These are phyloP conservation scores for Lepidocyrtoides sp. DNA, from an alignment of 2,888 invertebrate species.

Conservation along the genomic window DNA sequence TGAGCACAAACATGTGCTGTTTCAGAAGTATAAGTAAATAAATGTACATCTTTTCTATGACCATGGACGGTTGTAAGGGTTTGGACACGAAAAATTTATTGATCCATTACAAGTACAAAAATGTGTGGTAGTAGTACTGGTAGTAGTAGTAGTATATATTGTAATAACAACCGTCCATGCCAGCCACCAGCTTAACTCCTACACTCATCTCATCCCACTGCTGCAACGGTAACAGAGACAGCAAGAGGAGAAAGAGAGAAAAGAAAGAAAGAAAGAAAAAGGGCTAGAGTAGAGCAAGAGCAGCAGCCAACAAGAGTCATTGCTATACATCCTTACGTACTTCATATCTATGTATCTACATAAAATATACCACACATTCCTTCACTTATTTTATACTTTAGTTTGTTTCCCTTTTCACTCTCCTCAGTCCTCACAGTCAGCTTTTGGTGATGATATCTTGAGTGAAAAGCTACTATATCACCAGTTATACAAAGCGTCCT, in stretches of 20 bases:
- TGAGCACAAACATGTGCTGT: slow-evolving; percentile 60
- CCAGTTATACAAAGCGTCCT: not conserved
- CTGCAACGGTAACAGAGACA: slow-evolving; percentile 60
- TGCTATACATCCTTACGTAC: slow-evolving; percentile 4
- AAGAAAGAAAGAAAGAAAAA: slow-evolving; percentile 43
- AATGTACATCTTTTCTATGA: slow-evolving; percentile 48
- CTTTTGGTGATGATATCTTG: slow-evolving; percentile 52
- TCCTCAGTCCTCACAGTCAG: slow-evolving; percentile 33
- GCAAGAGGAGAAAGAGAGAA: slow-evolving; percentile 31
- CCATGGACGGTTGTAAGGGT: slow-evolving; percentile 63
- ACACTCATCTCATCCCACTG: slow-evolving; percentile 56
- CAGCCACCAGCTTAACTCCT: slow-evolving; percentile 72
- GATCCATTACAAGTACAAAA: slow-evolving; percentile 78
- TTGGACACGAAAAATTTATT: slow-evolving; percentile 77
- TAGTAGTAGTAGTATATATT: slow-evolving; percentile 73
- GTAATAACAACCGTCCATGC: slow-evolving; percentile 57
- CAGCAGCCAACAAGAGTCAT: slow-evolving; percentile 46
- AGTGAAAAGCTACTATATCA: slow-evolving; percentile 28
- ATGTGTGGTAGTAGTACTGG: too few species aligned
- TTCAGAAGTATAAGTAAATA: slow-evolving; percentile 6
- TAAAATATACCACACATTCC: not conserved
- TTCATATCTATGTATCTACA: too few species aligned
- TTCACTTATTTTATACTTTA: not conserved
- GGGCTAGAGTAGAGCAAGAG: slow-evolving; percentile 16
- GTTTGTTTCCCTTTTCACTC: slow-evolving; percentile 11